phyloP scores from a whole-genome alignment of 2,888 invertebrate species.

The Heteropelma amictum region DNA sequence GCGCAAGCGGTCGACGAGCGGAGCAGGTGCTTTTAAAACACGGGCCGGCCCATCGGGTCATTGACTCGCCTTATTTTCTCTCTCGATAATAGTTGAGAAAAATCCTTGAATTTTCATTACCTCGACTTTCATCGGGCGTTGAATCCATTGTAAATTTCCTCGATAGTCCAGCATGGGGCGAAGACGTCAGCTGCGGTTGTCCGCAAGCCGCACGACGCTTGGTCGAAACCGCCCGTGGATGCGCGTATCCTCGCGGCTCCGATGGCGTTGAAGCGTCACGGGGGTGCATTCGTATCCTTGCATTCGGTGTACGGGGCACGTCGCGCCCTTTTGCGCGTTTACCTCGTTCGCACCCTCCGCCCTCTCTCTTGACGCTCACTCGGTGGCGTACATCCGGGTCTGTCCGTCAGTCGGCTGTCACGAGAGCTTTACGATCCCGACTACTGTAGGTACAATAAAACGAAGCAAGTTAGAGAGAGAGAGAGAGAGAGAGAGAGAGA shows the following conservation, averaged over 20 bases:
- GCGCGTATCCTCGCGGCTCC: not conserved
- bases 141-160: conserved; percentile 30
- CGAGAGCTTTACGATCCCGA: conserved; percentile 53
- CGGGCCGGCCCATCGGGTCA: conserved; percentile 34
- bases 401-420: conserved; percentile 67
- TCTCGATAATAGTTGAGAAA: conserved; percentile 5
- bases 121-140: no score
- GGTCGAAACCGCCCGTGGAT: conserved; percentile 42
- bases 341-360: conserved; percentile 72
- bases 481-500: no score
- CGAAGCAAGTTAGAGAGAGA: no score
- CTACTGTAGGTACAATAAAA: no score
- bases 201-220: conserved; percentile 62
- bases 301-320: conserved; percentile 4
- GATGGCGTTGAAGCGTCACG: conserved; percentile 28
- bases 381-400: conserved; percentile 55
- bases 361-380: conserved; percentile 54
- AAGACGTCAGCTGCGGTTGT: conserved; percentile 73
- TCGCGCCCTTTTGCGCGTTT: conserved; percentile 67
- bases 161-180: conserved; percentile 36
- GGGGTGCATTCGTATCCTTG: conserved; percentile 8
- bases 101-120: no score
- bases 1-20: conserved; percentile 12
- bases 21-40: conserved; percentile 61
- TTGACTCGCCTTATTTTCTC: conserved; percentile 32